Base-by-base conservation (phyloP, 2,797 vertebrate species). In the Furcifer pardalis region DNA sequence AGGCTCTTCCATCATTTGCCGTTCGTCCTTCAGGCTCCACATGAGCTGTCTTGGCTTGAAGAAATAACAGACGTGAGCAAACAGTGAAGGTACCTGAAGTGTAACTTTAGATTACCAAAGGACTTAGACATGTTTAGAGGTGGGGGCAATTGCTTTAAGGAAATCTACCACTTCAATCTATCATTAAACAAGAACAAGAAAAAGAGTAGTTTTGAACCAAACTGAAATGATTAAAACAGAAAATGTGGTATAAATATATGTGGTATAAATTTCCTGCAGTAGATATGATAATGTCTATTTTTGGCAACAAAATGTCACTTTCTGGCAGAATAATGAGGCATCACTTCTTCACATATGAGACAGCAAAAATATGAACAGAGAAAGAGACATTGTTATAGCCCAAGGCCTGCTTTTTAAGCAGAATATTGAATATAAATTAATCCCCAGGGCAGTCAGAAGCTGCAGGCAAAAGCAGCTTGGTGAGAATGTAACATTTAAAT, bases 391-490 rank as follows among this genome's bases (percentile, higher is more conserved):
- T 15, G 62, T 1, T 83, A 60, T 87, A 77, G 59, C 84, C 88
- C 81, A 86, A 84, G 60, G 79, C 83, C 21, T 80, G 9, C 32
- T 89, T 86, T 46, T 74, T 77, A 79, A 81, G 77, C 77, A 88
- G 75, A 83, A 46, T 77, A 73, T 72, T 77, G 32, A 73, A 73
- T 52, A 52, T 30, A 77, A 77, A 49, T 37, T 72, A 77, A 62
- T 32, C 32, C 75, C 9, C 21, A 44, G 63, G 72, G 40, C 19
- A 75, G 63, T 30, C 9, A 84, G 27, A 85, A 62, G 13, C 15
- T 81, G 56, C 2, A 87, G 27, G 32, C 8, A 75, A 82, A 56
- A 15, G 75, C 75, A 3, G 35, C 12, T 25, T 23, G 49, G 17
- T 21, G 27, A 40, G 7, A 79, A 12, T 44, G 66, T 40, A 69